A percentile compares a stretch with the other conserved stretches of the same genome.
phyloP scores from a whole-genome alignment of 1,140 invertebrate species.

The Charaxes varanes region DNA sequence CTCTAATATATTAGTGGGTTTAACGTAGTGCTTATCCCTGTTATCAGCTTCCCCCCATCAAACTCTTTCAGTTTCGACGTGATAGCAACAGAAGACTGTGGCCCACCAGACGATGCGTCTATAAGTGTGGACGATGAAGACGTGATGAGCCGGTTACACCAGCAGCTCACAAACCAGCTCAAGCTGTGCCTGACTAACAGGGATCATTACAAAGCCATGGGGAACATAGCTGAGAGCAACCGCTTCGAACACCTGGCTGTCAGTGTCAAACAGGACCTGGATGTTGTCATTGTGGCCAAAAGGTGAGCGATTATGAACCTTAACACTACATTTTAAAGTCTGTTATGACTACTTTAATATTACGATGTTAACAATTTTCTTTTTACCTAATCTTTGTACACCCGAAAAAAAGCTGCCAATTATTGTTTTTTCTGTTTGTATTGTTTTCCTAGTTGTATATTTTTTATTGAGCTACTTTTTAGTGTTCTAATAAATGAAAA shows the following conservation, averaged over 20 bases:
- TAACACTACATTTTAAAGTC: too few relatives aligned
- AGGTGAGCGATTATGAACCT: slow-evolving; percentile 38
- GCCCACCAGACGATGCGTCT: slow-evolving; percentile 74
- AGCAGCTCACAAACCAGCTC: slow-evolving; percentile 88
- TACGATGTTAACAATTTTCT: too few relatives aligned
- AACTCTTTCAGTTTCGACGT: slow-evolving; percentile 78
- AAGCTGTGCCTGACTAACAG: slow-evolving; percentile 90
- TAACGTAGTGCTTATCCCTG: too few relatives aligned
- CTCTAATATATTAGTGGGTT: too few relatives aligned
- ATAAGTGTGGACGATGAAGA: slow-evolving; percentile 70
- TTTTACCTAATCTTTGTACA: too few relatives aligned
- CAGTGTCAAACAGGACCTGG: slow-evolving; percentile 90
- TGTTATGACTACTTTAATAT: too few relatives aligned
- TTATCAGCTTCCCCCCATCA: too few relatives aligned
- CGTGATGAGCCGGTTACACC: slow-evolving; percentile 79
- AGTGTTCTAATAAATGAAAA: too few relatives aligned
- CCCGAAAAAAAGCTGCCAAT: too few relatives aligned
- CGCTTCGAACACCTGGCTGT: slow-evolving; percentile 91
- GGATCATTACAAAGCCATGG: slow-evolving; percentile 93
- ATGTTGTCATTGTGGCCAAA: slow-evolving; percentile 85
- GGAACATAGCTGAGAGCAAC: slow-evolving; percentile 93
- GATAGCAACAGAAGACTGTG: slow-evolving; percentile 82
- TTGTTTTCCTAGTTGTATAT: too few relatives aligned
- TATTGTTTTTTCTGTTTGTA: too few relatives aligned
- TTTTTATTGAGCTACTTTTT: too few relatives aligned